phyloP scores from a whole-genome alignment of 2,797 vertebrate species.

The Lutjanus argentimaculatus region DNA sequence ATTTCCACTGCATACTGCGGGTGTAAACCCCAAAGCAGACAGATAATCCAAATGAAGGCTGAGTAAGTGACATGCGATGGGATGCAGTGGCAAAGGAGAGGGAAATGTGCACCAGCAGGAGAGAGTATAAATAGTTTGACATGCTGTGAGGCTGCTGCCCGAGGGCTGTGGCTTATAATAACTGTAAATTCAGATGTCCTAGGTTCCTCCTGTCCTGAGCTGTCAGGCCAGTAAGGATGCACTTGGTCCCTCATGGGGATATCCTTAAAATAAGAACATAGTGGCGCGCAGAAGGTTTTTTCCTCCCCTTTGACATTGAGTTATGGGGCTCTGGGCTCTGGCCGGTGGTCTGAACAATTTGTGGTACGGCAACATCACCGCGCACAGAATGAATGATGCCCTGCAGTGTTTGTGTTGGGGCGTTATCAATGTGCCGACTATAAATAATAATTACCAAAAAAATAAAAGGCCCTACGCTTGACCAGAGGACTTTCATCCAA shows the following conservation, averaged over 20 bases:
- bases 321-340: constrained; percentile 89
- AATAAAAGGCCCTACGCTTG: constrained; percentile 82
- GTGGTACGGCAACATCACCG: constrained; percentile 86
- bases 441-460: constrained; percentile 89
- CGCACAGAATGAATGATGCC: constrained; percentile 87
- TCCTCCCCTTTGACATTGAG: constrained; percentile 85
- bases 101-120: constrained; percentile 72
- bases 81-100: constrained; percentile 69
- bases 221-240: constrained; percentile 78
- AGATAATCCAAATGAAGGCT: constrained; percentile 77
- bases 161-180: constrained; percentile 82
- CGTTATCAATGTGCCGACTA: constrained; percentile 89
- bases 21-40: constrained; percentile 75
- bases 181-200: constrained; percentile 82
- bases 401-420: constrained; percentile 89
- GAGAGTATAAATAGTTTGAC: constrained; percentile 81
- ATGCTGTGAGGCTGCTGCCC: constrained; percentile 73
- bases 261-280: constrained; percentile 84
- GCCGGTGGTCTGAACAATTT: constrained; percentile 89
- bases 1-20: constrained; percentile 74
- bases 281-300: constrained; percentile 70
- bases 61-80: constrained; percentile 80
- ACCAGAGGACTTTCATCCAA: constrained; percentile 86
- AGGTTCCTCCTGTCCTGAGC: constrained; percentile 75
- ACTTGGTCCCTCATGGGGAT: constrained; percentile 77